Percentiles rank a stretch among this genome's conserved stretches.
Evolutionary conservation across 53 echinoderm and acorn worm genomes (phyloP).

Genomic region (Luidia sarsii): DNA sequence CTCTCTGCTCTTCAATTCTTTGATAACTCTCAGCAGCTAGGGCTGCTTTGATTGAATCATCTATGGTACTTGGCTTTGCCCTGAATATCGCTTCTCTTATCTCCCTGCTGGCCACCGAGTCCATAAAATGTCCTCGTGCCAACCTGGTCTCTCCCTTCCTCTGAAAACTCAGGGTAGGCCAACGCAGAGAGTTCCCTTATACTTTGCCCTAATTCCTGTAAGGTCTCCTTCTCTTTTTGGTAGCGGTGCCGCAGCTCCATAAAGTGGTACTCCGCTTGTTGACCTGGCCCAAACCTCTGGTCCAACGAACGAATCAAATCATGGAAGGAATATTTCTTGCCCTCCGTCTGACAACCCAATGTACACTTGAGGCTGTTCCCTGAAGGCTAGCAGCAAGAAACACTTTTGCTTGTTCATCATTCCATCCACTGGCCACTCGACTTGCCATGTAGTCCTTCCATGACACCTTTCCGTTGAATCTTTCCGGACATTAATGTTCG

Average conservation of each 20-base stretch:
- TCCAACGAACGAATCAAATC: conserved; percentile 5
- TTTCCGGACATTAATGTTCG: conserved; percentile 3
- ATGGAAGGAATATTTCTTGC: background rate
- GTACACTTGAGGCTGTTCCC: conserved; percentile 6
- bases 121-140: conserved; percentile 23
- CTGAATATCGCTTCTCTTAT: conserved; percentile 8
- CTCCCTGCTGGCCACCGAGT: background rate
- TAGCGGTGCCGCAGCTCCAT: conserved; percentile 38
- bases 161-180: background rate
- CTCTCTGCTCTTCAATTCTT: background rate
- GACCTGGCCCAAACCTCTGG: conserved; percentile 17
- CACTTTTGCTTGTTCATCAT: background rate
- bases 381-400: conserved; percentile 31
- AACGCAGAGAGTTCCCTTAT: background rate
- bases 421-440: conserved; percentile 14
- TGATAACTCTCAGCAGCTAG: background rate
- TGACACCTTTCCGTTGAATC: conserved; percentile 37
- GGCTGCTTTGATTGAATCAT: conserved; percentile 7
- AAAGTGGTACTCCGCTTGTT: conserved; percentile 21
- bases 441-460: conserved; percentile 26
- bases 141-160: conserved; percentile 8
- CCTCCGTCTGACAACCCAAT: conserved; percentile 5
- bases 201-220: conserved; percentile 4
- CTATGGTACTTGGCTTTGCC: background rate
- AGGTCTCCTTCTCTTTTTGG: background rate